phyloP scores from a whole-genome alignment of 2,113 vertebrate genomes.

The Microtus montanus region DNA sequence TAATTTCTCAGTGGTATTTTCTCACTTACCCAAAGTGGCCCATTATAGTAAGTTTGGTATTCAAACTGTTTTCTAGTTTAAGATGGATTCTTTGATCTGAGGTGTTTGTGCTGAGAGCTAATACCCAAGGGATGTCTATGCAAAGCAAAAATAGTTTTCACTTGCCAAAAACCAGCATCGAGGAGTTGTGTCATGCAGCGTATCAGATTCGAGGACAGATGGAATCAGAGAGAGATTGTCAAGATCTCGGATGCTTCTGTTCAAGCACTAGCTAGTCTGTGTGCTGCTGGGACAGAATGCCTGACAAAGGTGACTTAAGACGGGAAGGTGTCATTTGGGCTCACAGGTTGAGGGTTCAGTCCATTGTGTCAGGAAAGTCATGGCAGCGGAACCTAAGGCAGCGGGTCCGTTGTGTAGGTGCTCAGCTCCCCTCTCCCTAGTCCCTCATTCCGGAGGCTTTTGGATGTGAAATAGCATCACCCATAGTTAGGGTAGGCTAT shows the following conservation, averaged over 20 bases:
- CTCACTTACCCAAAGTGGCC: not conserved
- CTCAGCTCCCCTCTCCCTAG: not conserved
- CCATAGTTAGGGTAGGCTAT: not conserved
- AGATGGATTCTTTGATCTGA: too few relatives aligned
- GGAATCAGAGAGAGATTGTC: not conserved
- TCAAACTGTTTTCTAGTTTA: slow-evolving; percentile 35
- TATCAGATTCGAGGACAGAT: not conserved
- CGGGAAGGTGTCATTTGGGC: not conserved
- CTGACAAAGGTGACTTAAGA: too few relatives aligned
- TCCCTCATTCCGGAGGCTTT: not conserved
- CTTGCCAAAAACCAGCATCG: not conserved
- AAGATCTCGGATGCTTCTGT: not conserved
- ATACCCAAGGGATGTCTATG: too few relatives aligned
- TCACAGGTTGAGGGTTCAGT: not conserved
- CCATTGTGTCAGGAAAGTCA: not conserved
- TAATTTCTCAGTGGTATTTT: slow-evolving; percentile 45
- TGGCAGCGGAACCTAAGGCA: not conserved
- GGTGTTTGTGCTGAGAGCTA: too few relatives aligned
- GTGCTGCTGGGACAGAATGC: not conserved
- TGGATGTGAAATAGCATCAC: not conserved
- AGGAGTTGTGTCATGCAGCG: not conserved
- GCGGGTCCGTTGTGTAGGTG: not conserved
- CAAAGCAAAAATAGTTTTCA: too few relatives aligned
- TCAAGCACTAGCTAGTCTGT: not conserved
- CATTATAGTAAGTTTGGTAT: slow-evolving; percentile 45